A percentile compares a stretch with the other conserved stretches of the same genome.
Evolutionary conservation across 37 sponge, comb jelly and placozoan species (phyloP).

Genomic region (Ianthella basta): DNA sequence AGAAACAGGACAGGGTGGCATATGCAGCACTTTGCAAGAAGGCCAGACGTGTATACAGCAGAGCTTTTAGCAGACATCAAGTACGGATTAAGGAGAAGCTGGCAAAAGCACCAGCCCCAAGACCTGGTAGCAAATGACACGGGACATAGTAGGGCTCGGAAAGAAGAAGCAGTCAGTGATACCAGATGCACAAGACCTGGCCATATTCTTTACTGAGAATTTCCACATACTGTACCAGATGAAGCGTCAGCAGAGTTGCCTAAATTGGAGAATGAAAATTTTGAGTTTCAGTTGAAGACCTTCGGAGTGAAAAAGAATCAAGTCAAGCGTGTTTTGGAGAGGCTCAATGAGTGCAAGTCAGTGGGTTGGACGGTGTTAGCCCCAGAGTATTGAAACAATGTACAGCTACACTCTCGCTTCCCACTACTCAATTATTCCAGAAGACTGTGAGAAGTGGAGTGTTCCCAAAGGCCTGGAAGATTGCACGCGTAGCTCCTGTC

Average conservation of each 20-base stretch:
- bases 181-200: no score
- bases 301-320: not conserved
- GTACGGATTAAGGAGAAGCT: conserved; percentile 19
- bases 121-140: not conserved
- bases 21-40: conserved; percentile 20
- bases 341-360: not conserved
- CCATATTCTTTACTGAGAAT: no score
- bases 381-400: not conserved
- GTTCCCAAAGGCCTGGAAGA: conserved; percentile 30
- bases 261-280: no score
- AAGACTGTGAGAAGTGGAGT: conserved; percentile 24
- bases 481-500: conserved; percentile 11
- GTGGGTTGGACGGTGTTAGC: not conserved
- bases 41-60: conserved; percentile 3
- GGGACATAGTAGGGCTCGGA: no score
- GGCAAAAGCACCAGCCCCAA: conserved; percentile 26
- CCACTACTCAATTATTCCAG: not conserved
- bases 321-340: not conserved
- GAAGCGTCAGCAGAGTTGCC: no score
- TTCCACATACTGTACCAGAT: no score
- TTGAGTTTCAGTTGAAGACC: no score
- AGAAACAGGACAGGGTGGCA: conserved; percentile 15
- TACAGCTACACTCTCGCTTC: not conserved
- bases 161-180: no score
- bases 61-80: conserved; percentile 3